Base-by-base conservation (phyloP, 2,888 invertebrate genomes). In the Orgyia antiqua region DNA sequence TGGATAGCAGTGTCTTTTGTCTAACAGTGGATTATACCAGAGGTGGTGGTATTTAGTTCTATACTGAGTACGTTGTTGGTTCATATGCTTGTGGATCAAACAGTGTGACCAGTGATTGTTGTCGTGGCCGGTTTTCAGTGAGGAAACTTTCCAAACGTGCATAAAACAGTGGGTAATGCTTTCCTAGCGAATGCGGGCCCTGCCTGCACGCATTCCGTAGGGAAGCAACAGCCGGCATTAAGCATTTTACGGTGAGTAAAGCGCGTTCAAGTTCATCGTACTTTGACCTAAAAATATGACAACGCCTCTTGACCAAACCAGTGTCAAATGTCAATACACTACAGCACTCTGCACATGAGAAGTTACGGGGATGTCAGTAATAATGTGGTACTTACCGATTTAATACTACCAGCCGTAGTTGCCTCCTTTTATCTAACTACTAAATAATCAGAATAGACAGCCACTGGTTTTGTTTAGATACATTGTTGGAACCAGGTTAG, bases 161-260 rank as follows among this genome's bases (percentile, higher is more conserved):
- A 80, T 80, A 78, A 78, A 78, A 82, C 75, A 74, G 78, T 78
- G 72, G 78, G 73, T 83, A 77, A 84, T 83, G 82, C 77, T 73
- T 75, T 71, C 78, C 73, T 83, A 79, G 78, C 77, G 74, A 78
- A 76, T 83, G 84, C 75, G 76, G 73, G 73, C 76, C 71, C 72
- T 63, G 75, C 75, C 76, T 76, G 77, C 77, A 78, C 77, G 78
- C 83, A 80, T 84, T 83, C 83, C 83, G 68, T 68, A 70, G 77
- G 82, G 73, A 78, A 70, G 76, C 82, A 79, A 83, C 82, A 82
- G 83, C 75, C 76, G 72, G 79, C 78, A 78, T 68, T 82, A 80
- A 86, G 75, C 65, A 86, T 86, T 84, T 74, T 86, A 79, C 84
- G 86, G 86, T 86, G 72, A 84, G 84, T 86, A 73, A 73, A 70